phyloP scores from a whole-genome alignment of 2,797 vertebrate species.

The Podargus strigoides region DNA sequence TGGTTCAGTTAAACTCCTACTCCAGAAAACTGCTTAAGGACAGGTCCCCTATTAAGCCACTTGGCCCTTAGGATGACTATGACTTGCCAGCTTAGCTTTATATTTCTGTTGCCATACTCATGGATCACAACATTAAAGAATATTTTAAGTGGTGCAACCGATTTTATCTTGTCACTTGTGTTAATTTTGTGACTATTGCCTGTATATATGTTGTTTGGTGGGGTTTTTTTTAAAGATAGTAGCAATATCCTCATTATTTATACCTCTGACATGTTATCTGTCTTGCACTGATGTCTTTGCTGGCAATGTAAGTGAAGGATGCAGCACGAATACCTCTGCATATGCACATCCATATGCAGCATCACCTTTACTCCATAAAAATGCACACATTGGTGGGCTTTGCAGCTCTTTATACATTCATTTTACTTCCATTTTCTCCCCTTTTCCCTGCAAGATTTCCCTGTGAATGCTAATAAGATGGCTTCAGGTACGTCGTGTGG shows the following conservation, averaged over 20 bases:
- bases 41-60: neutral
- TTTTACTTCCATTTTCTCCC: neutral
- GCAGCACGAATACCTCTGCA: neutral
- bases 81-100: neutral
- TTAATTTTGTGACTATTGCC: neutral
- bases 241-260: neutral
- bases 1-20: neutral
- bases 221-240: neutral
- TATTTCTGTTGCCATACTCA: neutral
- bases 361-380: neutral
- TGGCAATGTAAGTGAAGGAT: neutral
- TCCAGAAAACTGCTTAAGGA: neutral
- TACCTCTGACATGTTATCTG: neutral
- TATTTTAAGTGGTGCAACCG: neutral
- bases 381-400: neutral
- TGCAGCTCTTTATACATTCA: neutral
- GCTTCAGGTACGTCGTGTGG: neutral
- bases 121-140: neutral
- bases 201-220: neutral
- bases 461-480: neutral
- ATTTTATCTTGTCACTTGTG: neutral
- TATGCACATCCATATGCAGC: neutral
- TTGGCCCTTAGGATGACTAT: neutral
- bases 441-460: neutral
- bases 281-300: neutral